phyloP scores from a whole-genome alignment of 2,797 vertebrate genomes.

The Mergus octosetaceus region DNA sequence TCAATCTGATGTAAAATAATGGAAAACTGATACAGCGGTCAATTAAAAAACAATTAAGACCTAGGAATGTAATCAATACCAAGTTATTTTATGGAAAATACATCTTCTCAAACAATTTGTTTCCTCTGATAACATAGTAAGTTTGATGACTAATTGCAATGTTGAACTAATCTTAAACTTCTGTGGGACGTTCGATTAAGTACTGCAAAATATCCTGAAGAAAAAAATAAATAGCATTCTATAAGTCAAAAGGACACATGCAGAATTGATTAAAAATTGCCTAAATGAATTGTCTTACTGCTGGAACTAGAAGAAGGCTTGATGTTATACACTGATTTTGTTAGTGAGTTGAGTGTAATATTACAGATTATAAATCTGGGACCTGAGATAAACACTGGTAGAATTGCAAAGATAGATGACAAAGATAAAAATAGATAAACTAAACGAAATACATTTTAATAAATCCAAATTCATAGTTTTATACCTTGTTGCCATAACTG shows the following conservation, averaged over 20 bases:
- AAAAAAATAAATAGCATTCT: neutral
- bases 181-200: neutral
- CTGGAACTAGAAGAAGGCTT: neutral
- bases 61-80: neutral
- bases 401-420: neutral
- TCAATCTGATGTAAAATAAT: neutral
- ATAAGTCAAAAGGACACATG: neutral
- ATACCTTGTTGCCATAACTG: neutral
- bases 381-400: neutral
- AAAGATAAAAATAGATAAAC: neutral
- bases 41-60: constrained; percentile 22
- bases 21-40: neutral
- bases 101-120: neutral
- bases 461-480: neutral
- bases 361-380: neutral
- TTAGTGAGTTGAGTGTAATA: neutral
- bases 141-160: neutral
- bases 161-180: neutral
- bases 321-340: neutral
- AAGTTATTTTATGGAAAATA: constrained; percentile 7
- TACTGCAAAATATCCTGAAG: neutral
- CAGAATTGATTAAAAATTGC: neutral
- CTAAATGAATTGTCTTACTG: constrained; percentile 2
- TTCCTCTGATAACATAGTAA: neutral
- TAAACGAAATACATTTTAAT: neutral